Percentiles rank a stretch among this genome's conserved stretches.
phyloP scores from a whole-genome alignment of 1,140 invertebrate genomes.

The Neoseiulus cucumeris region DNA sequence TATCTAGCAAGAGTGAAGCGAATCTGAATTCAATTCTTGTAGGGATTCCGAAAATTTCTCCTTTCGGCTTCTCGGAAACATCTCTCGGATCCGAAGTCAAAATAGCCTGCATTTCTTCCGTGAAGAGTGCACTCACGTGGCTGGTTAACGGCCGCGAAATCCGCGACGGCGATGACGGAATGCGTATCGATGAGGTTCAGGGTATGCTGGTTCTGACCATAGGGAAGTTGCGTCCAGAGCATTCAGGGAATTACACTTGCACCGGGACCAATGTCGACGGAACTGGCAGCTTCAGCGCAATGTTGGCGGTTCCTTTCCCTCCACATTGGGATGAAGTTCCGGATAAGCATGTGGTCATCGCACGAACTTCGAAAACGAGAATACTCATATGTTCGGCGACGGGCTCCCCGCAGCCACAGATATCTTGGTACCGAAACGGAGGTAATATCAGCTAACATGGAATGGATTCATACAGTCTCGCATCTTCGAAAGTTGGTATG shows the following conservation, averaged over 20 bases:
- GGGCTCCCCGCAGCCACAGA: neutral
- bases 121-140: neutral
- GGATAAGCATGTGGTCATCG: neutral
- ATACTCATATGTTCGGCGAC: neutral
- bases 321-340: neutral
- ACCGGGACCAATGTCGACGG: slow-evolving; percentile 46
- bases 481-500: neutral
- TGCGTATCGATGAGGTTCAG: neutral
- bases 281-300: slow-evolving; percentile 44
- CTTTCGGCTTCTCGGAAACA: neutral
- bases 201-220: slow-evolving; percentile 10
- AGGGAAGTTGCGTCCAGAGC: neutral
- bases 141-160: neutral
- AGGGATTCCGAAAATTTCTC: neutral
- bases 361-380: neutral
- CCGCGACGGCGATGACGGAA: neutral
- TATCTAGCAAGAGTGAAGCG: no score
- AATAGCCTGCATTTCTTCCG: neutral
- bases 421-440: neutral
- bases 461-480: no score
- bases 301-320: neutral
- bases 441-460: neutral
- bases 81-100: neutral
- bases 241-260: slow-evolving; percentile 23
- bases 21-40: neutral